Percentiles rank a stretch among this genome's conserved stretches.
Conservation (phyloP, 2,888 invertebrate genomes). For the Nasonia oneida region DNA sequence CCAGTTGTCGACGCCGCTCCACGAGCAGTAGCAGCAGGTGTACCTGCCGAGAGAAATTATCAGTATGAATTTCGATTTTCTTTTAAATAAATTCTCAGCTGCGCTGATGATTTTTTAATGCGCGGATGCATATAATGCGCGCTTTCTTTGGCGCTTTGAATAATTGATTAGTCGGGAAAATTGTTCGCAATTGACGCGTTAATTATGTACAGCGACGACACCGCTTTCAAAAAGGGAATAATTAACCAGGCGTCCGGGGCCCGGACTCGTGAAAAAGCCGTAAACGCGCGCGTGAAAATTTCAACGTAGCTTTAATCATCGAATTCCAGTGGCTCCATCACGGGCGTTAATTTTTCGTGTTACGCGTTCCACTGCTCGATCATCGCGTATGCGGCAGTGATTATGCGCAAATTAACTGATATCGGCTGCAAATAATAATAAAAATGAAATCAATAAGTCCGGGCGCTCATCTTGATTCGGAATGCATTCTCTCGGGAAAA, state of each 20-base stretch:
- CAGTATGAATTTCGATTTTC: not conserved
- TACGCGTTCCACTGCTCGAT: not conserved
- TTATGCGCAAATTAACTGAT: not conserved
- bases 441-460: not conserved
- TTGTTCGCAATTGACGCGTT: not conserved
- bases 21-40: constrained; percentile 94
- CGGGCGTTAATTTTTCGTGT: not conserved
- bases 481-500: too few relatives aligned
- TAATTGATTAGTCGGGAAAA: not conserved
- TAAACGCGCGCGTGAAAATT: not conserved
- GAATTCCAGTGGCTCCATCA: not conserved
- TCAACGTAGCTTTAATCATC: not conserved
- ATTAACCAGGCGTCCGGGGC: not conserved
- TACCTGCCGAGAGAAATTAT: constrained; percentile 79
- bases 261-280: not conserved
- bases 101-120: not conserved
- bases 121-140: too few relatives aligned
- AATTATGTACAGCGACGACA: not conserved
- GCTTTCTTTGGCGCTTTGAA: not conserved
- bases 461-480: too few relatives aligned
- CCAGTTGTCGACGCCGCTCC: constrained; percentile 97
- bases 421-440: not conserved
- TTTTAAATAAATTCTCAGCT: not conserved
- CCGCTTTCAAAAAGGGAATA: not conserved
- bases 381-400: not conserved